Base-by-base conservation (phyloP, 1,140 invertebrate species). In the Rhyacophila brunnea region DNA sequence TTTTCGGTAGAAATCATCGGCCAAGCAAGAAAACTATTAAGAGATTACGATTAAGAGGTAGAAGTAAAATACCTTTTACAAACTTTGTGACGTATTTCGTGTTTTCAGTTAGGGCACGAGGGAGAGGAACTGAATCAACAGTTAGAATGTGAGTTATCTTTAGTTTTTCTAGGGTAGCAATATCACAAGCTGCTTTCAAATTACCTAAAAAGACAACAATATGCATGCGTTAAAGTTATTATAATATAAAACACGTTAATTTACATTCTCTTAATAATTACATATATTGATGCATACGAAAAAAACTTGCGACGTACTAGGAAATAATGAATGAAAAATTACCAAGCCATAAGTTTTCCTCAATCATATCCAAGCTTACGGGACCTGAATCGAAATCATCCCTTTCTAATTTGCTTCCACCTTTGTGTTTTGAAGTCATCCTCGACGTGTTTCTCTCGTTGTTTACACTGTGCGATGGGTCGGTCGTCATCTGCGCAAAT, bases 41-140 rank as follows among this genome's bases (percentile, higher is more conserved):
- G n/a, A n/a, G n/a, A n/a, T n/a, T n/a, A n/a, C n/a, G n/a, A n/a
- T n/a, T n/a, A n/a, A n/a, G n/a, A n/a, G n/a, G n/a, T n/a, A n/a
- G n/a, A n/a, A n/a, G n/a, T n/a, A n/a, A n/a, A n/a, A n/a, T 70
- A 87, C 85, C 75, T 74, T 91, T 89, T 19, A 92, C 83, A 71
- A 85, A 93, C 72, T 90, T 90, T 10, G 83, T 83, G 34, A 74
- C 83, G 17, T 92, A 72, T 55, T 86, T 80, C 20, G 82, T 82
- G 3, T 87, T 68, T 58, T 87, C 82, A 40, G 84, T 74, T 45
- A 92, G 85, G 64, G 84, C 84, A 65, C 85, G 79, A 0, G 90
- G 89, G 55, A 93, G 74, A 10, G 90, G 90, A 66, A 90, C 90
- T 2, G 89, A 85, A 70, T 93, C 91, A 43, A 92, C 80, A 0